Evolutionary conservation across 1,140 invertebrate genomes (phyloP).

Genomic region (Leptinotarsa defecta): DNA sequence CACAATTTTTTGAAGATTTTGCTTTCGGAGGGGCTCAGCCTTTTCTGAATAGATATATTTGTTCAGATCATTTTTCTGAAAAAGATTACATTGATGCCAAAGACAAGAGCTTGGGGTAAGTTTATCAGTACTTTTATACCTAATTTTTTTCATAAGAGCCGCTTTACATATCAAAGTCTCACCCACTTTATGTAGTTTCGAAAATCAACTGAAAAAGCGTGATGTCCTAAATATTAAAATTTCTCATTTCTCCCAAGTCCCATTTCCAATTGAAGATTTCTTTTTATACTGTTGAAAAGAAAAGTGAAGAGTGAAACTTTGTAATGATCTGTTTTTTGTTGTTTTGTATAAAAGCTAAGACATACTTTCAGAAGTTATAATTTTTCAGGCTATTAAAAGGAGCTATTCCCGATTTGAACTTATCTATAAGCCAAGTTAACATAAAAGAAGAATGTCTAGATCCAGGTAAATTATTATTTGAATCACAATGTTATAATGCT

Average conservation of each 20-base stretch:
- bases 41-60: constrained; percentile 30
- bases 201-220: no score
- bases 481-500: neutral
- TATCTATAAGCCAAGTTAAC: neutral
- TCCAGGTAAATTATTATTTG: constrained; percentile 6
- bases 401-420: constrained; percentile 6
- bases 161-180: no score
- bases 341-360: no score
- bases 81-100: constrained; percentile 25
- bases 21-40: constrained; percentile 32
- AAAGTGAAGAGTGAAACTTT: no score
- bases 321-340: no score
- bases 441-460: constrained; percentile 13
- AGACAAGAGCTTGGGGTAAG: neutral
- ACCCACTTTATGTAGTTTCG: no score
- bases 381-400: constrained; percentile 3
- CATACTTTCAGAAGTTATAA: neutral
- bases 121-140: neutral
- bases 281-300: no score
- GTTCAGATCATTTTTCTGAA: constrained; percentile 34
- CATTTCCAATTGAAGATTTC: no score
- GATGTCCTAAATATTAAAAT: no score
- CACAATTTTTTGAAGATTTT: constrained; percentile 33
- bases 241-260: no score
- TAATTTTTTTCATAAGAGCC: no score